Conservation (phyloP, 2,113 vertebrate genomes). For the Tetrax tetrax region DNA sequence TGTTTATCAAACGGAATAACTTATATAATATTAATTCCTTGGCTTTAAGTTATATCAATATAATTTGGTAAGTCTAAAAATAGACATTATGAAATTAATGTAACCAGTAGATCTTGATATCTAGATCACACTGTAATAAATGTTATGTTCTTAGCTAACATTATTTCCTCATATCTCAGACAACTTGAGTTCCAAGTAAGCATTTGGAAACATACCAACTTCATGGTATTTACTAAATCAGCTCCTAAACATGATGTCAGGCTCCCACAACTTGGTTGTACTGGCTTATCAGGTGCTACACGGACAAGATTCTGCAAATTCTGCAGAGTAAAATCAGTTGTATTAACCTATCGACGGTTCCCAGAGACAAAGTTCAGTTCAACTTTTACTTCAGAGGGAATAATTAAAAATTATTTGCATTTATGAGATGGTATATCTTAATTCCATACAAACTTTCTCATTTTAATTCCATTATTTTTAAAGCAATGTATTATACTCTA, state of each 20-base stretch:
- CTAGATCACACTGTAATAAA: not conserved
- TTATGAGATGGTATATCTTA: not conserved
- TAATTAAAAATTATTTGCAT: not conserved
- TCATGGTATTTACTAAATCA: not conserved
- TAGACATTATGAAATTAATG: not conserved
- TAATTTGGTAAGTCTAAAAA: not conserved
- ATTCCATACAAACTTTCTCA: fast-evolving
- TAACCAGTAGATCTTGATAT: not conserved
- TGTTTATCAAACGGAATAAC: not conserved
- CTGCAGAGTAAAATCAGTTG: not conserved
- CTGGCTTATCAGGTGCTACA: not conserved
- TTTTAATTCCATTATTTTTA: not conserved
- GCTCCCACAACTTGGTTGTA: not conserved
- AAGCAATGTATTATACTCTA: not conserved
- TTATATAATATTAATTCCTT: not conserved
- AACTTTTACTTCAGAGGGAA: not conserved
- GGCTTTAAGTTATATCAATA: not conserved
- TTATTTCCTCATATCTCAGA: not conserved
- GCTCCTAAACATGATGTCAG: not conserved
- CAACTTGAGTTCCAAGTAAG: not conserved
- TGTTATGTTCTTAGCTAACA: not conserved
- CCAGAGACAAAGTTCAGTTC: not conserved
- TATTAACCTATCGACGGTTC: not conserved
- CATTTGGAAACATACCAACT: not conserved
- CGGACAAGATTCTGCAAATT: not conserved